phyloP scores from a whole-genome alignment of 2,888 invertebrate genomes.

The Nomada hirtipes region DNA sequence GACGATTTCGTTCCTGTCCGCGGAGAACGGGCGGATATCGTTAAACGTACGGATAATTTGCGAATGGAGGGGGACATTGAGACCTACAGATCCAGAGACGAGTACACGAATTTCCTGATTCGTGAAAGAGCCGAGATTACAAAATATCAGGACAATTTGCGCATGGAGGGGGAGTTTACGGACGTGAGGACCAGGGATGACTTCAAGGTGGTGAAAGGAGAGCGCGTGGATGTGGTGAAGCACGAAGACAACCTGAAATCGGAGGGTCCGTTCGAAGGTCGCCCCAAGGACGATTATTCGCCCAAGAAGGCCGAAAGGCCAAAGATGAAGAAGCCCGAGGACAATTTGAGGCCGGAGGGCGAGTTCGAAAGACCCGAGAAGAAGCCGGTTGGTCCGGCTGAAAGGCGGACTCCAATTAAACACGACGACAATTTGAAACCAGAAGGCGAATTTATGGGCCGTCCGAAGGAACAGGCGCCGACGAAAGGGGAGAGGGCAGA shows the following conservation, averaged over 20 bases:
- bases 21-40: conserved; percentile 78
- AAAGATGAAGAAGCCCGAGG: conserved; percentile 86
- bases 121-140: conserved; percentile 85
- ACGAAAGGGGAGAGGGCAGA: conserved; percentile 81
- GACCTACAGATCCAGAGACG: conserved; percentile 85
- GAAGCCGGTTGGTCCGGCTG: conserved; percentile 73
- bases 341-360: conserved; percentile 85
- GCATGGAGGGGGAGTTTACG: conserved; percentile 87
- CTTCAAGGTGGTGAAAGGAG: conserved; percentile 86
- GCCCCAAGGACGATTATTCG: conserved; percentile 79
- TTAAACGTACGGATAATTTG: conserved; percentile 69
- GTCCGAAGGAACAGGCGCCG: conserved; percentile 83
- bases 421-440: conserved; percentile 86
- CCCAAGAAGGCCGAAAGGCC: conserved; percentile 84
- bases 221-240: conserved; percentile 85
- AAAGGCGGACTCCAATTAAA: conserved; percentile 80
- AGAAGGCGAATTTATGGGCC: conserved; percentile 85
- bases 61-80: conserved; percentile 84
- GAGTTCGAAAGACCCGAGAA: conserved; percentile 81
- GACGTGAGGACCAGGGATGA: conserved; percentile 86
- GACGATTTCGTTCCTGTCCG: conserved; percentile 79
- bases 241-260: conserved; percentile 86
- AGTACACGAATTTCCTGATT: conserved; percentile 85
- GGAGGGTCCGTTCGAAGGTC: conserved; percentile 77
- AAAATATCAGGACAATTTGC: conserved; percentile 84